phyloP scores from a whole-genome alignment of 2,113 vertebrate genomes.

The Dicerorhinus sumatrensis region DNA sequence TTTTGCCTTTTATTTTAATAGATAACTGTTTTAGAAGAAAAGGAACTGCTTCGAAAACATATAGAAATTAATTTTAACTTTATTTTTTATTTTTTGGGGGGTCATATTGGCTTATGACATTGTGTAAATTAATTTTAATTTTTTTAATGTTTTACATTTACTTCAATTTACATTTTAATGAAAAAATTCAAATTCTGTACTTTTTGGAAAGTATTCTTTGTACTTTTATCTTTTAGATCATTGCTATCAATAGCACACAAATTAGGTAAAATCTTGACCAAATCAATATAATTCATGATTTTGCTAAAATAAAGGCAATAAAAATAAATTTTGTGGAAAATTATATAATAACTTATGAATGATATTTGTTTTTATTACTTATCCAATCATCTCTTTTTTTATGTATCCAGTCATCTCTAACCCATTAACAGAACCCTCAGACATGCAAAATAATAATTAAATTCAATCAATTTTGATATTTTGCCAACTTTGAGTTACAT shows the following conservation, averaged over 20 bases:
- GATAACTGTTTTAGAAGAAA: not conserved
- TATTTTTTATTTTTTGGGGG: no score
- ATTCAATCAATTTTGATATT: not conserved
- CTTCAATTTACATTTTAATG: not conserved
- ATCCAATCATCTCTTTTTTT: not conserved
- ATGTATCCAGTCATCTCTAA: not conserved
- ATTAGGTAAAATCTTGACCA: not conserved
- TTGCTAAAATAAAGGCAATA: slow-evolving; percentile 5
- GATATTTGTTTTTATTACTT: not conserved
- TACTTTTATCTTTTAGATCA: not conserved
- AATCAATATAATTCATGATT: not conserved
- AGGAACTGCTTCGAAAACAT: not conserved
- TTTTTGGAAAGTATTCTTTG: not conserved
- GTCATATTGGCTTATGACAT: no score
- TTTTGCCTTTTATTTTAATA: slow-evolving; percentile 31
- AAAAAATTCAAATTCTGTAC: not conserved
- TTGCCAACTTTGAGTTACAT: not conserved
- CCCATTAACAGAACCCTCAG: not conserved
- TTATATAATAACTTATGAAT: not conserved
- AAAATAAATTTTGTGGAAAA: not conserved
- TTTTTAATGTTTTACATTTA: slow-evolving; percentile 9
- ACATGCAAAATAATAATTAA: not conserved
- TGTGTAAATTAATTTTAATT: not conserved
- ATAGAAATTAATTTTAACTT: slow-evolving; percentile 18
- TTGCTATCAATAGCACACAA: not conserved